Conservation (phyloP, 37 sponge, comb jelly and placozoan species). For the Halichondria panicea region DNA sequence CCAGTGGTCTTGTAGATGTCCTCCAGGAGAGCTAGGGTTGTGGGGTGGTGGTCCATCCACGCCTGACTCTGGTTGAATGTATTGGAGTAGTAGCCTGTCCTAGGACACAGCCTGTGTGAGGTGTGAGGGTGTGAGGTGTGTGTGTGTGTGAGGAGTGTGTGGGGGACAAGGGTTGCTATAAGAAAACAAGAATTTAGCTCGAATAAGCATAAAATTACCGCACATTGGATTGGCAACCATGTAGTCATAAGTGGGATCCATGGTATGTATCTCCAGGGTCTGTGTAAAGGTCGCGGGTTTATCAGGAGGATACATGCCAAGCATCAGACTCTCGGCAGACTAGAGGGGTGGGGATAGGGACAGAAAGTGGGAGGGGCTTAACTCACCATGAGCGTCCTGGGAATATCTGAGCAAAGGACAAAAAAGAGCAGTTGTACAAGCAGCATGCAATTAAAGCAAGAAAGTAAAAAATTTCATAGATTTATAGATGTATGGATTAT, state of each 20-base stretch:
- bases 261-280: conserved; percentile 15
- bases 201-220: background rate
- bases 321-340: conserved; percentile 48
- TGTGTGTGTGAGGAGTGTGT: background rate
- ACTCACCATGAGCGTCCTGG: conserved; percentile 26
- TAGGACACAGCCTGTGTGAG: conserved; percentile 44
- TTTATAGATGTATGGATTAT: no score
- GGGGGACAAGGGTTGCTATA: background rate
- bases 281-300: background rate
- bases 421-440: no score
- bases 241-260: conserved; percentile 24
- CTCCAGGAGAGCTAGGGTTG: conserved; percentile 13
- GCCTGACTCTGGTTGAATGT: conserved; percentile 14
- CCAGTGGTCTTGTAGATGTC: conserved; percentile 15
- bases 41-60: conserved; percentile 25
- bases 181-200: background rate
- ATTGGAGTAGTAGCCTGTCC: background rate
- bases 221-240: conserved; percentile 33
- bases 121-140: background rate
- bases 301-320: conserved; percentile 42
- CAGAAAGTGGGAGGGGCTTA: background rate
- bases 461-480: no score
- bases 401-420: conserved; percentile 20
- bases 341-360: background rate
- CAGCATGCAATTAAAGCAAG: no score